These are phyloP conservation scores for Hemistola chrysoprasaria DNA, from an alignment of 2,888 invertebrate species.

Conservation along the genomic window DNA sequence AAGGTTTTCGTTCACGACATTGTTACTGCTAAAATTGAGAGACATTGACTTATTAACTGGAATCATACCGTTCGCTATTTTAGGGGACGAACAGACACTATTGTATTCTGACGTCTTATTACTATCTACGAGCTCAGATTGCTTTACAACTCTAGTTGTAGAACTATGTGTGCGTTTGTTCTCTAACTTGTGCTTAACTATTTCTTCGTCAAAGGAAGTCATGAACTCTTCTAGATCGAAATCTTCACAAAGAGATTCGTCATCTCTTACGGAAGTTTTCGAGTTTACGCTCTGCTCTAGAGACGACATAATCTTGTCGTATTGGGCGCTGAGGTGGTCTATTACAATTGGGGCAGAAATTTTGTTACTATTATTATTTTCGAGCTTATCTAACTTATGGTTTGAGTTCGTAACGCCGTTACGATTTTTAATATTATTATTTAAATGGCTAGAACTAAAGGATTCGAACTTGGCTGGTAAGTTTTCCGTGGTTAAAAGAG, in stretches of 20 bases:
- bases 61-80: constrained; percentile 59
- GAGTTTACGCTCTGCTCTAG: constrained; percentile 75
- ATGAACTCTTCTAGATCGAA: constrained; percentile 85
- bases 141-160: constrained; percentile 71
- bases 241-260: constrained; percentile 82
- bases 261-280: constrained; percentile 71
- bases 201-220: constrained; percentile 85
- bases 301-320: constrained; percentile 78
- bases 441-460: constrained; percentile 55
- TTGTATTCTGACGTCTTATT: constrained; percentile 57
- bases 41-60: constrained; percentile 79
- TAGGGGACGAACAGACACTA: constrained; percentile 62
- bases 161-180: constrained; percentile 74
- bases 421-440: constrained; percentile 52
- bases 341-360: constrained; percentile 55
- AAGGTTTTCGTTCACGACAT: constrained; percentile 68
- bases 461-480: constrained; percentile 75
- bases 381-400: constrained; percentile 42
- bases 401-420: constrained; percentile 46
- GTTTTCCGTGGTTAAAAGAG: constrained; percentile 74
- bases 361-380: constrained; percentile 52
- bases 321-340: constrained; percentile 72
- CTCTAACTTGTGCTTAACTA: constrained; percentile 65
- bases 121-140: constrained; percentile 58
- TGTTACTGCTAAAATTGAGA: constrained; percentile 82